Conservation (phyloP, 2,888 invertebrate species). For the Diaphora mendica region DNA sequence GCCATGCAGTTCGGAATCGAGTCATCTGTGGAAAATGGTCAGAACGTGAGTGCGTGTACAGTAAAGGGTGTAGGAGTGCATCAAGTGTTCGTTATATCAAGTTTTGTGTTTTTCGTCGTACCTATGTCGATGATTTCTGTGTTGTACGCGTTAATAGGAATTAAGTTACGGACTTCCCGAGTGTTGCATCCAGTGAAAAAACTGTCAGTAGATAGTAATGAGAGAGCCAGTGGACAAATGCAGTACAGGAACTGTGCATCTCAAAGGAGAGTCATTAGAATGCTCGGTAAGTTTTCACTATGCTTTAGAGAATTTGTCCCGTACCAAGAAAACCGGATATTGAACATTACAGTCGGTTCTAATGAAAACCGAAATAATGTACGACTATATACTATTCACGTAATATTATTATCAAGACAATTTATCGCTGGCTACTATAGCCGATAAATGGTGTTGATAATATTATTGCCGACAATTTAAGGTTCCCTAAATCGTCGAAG, state of each 20-base stretch:
- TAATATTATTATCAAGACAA: background rate
- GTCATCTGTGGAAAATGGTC: conserved; percentile 76
- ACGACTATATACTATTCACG: background rate
- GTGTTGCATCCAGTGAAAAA: conserved; percentile 87
- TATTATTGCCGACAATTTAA: background rate
- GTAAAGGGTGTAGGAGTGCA: conserved; percentile 87
- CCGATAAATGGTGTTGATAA: background rate
- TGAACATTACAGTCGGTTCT: background rate
- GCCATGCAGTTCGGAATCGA: conserved; percentile 93
- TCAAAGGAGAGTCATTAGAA: conserved; percentile 90
- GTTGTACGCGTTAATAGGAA: conserved; percentile 91
- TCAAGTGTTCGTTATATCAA: conserved; percentile 92
- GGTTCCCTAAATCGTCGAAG: background rate
- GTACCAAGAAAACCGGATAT: background rate
- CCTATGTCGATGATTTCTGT: conserved; percentile 95
- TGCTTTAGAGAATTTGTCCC: background rate
- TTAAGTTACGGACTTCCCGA: conserved; percentile 89
- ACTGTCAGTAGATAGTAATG: conserved; percentile 79
- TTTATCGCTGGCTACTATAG: background rate
- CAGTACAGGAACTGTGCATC: conserved; percentile 85
- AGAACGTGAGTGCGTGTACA: conserved; percentile 84
- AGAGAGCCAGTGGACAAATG: conserved; percentile 68
- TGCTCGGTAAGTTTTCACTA: conserved; percentile 89
- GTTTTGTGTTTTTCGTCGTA: conserved; percentile 93
- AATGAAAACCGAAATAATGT: background rate